Base-by-base conservation (phyloP, 2,888 invertebrate species). In the Cancer borealis region DNA sequence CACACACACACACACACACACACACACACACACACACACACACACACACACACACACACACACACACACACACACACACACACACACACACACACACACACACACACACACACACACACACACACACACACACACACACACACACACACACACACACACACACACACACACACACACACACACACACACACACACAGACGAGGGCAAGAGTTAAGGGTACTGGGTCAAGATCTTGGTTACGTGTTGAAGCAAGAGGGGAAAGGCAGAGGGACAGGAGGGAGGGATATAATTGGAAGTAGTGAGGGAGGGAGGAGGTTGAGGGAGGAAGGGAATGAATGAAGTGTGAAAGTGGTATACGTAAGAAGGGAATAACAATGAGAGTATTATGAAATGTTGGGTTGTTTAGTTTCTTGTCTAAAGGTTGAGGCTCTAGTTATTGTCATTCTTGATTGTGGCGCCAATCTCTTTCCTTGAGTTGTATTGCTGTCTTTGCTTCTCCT, bases 161-260 rank as follows among this genome's bases (percentile, higher is more conserved):
- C 54, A 54, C 54, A 54, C 54, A 60, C 60, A 60, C 60, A 60
- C 60, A 60, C 60, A 60, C 60, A 60, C 60, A 60, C 60, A 60
- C 60, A 26, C n/a, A 73, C 10, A 26, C 26, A 26, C 26, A n/a
- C 3, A 21, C n/a, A n/a, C 0, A 21, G n/a, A 60, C 21, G 60
- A 73, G 73, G 73, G 73, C 26, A 73, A n/a, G 73, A 26, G 73
- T 26, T 73, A 73, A 73, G 73, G 73, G 73, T 26, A 73, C n/a
- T 73, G 26, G 73, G 73, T 73, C 73, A 73, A 73, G 26, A 73
- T 73, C n/a, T 73, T n/a, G 26, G 73, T 73, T 73, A 21, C 73
- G 73, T 73, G 26, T n/a, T 4, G 26, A 10, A 60, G 21, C 4
- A 21, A 60, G 60, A 17, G 8, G 21, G 21, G 21, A 10, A 60